Evolutionary conservation across 2,888 invertebrate genomes (phyloP), one percentile per base, ranked within the genome.

Genomic region (Eupithecia insigniata): DNA sequence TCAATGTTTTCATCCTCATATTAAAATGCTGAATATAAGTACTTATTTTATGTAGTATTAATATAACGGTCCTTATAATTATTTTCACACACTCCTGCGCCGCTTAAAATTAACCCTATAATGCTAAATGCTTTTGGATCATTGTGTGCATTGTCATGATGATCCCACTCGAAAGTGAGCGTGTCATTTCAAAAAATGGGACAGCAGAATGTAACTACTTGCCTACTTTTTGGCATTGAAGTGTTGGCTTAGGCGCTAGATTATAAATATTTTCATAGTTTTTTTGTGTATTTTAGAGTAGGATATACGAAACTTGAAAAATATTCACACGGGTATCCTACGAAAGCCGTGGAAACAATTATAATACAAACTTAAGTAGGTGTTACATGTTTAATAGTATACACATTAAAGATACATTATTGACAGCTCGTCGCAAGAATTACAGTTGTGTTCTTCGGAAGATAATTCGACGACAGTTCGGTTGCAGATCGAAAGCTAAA

Each of bases 101-200:
- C 16, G 16, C 60, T 46, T 67, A 72, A 77, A 81, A 80, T 83
- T 82, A 85, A 84, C 85, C 86, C 86, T 84, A 83, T 82, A 80
- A 72, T 76, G 75, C 69, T 65, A 75, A 72, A 75, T 80, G 82
- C 80, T 83, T 82, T 87, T 85, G 88, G 86, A 89, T 85, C 82
- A 83, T 76, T 77, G 76, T 86, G 80, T 87, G 82, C 66, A 87
- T 86, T 86, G 85, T 81, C 80, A 82, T 79, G 83, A 83, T 85
- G 83, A 92, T 92, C 89, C 91, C 88, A 90, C 92, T 92, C 85
- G 85, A 90, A 79, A 5, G 51, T 28, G 84, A 82, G 84, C 91
- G 92, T 92, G 92, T 87, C 90, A 85, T 76, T 84, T 83, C 80
- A 82, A 82, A 84, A 81, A 61, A 32, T 61, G 67, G 70, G 28